Conservation (phyloP, 1,140 invertebrate genomes). For the Lucilia sericata region DNA sequence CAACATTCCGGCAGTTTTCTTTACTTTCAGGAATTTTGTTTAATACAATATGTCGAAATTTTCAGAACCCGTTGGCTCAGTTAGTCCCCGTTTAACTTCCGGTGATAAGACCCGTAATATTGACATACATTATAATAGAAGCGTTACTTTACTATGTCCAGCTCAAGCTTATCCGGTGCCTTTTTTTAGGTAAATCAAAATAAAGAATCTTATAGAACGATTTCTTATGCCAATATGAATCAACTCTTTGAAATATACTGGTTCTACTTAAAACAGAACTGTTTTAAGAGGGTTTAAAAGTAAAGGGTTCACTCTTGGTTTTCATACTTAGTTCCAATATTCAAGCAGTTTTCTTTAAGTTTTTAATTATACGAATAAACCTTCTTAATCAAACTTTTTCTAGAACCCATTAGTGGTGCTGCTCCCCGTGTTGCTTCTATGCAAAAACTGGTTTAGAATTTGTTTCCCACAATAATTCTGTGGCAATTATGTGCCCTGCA, state of each 20-base stretch:
- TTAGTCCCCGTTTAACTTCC: conserved; percentile 73
- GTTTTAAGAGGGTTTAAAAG: no score
- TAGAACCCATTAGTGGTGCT: conserved; percentile 74
- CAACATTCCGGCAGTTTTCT: conserved; percentile 51
- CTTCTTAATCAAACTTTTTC: background rate
- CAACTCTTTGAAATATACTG: no score
- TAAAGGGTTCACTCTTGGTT: no score
- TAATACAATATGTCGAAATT: conserved; percentile 21
- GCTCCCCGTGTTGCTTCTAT: conserved; percentile 70
- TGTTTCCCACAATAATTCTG: conserved; percentile 59
- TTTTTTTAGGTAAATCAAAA: conserved; percentile 73
- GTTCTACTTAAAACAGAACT: no score
- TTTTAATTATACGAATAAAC: no score
- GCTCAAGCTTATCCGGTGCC: conserved; percentile 78
- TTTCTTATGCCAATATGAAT: no score
- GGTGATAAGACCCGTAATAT: conserved; percentile 65
- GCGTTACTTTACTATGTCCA: conserved; percentile 73
- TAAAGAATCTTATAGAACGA: conserved; percentile 69
- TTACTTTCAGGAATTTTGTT: background rate
- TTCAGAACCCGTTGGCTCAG: conserved; percentile 76
- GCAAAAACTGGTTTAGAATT: conserved; percentile 52
- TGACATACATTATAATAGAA: conserved; percentile 51
- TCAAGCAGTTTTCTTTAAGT: background rate
- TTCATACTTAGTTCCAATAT: no score
- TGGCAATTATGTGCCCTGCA: conserved; percentile 71